Conservation (phyloP, 2,888 invertebrate species). For the Phoronis australis region DNA sequence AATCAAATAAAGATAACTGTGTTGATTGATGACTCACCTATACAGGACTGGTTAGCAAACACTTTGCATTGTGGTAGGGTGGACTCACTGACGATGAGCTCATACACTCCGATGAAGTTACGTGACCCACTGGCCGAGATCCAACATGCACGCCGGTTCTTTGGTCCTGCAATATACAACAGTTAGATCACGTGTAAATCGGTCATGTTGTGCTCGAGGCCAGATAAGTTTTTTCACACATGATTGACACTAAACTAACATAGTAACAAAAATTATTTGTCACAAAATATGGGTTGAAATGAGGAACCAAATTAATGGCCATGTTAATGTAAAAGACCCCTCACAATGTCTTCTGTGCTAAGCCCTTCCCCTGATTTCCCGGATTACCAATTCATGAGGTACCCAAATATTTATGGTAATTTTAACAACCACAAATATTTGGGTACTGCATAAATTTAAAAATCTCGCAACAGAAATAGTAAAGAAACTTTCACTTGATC, state of each 20-base stretch:
- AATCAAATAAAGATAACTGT: background rate
- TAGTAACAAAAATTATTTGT: too few species aligned
- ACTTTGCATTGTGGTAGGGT: constrained; percentile 82
- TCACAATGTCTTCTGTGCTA: too few species aligned
- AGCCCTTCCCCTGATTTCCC: too few species aligned
- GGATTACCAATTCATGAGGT: too few species aligned
- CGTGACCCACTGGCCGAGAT: constrained; percentile 93
- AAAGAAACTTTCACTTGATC: too few species aligned
- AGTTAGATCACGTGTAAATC: background rate
- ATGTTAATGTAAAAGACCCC: too few species aligned
- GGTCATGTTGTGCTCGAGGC: background rate
- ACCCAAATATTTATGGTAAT: too few species aligned
- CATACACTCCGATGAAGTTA: constrained; percentile 87
- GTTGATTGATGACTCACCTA: constrained; percentile 62
- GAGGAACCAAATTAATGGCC: too few species aligned
- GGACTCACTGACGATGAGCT: constrained; percentile 84
- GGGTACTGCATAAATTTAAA: too few species aligned
- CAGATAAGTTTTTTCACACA: background rate
- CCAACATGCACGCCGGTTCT: constrained; percentile 83
- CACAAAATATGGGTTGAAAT: too few species aligned
- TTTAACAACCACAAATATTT: too few species aligned
- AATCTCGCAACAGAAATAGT: too few species aligned
- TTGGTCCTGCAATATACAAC: constrained; percentile 55
- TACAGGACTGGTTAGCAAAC: constrained; percentile 77
- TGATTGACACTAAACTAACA: background rate